phyloP scores from a whole-genome alignment of 1,140 invertebrate genomes.

The Helicoverpa armigera region DNA sequence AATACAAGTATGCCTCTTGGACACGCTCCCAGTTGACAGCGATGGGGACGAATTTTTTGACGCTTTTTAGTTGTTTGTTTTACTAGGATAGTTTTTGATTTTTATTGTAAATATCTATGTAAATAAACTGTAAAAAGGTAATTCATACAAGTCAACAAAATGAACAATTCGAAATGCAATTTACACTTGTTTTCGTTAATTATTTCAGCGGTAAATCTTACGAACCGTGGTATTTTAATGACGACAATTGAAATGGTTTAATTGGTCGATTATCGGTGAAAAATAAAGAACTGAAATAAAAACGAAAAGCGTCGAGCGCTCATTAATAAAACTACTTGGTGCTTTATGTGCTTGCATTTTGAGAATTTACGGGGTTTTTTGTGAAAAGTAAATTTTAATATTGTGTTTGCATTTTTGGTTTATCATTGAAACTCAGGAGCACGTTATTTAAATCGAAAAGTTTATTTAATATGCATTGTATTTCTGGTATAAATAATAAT shows the following conservation, averaged over 20 bases:
- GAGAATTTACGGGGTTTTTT: neutral
- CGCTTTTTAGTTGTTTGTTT: no score
- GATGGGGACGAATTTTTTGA: no score
- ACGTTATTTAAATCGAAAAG: no score
- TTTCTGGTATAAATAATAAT: no score
- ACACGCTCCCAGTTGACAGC: no score
- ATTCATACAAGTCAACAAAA: neutral
- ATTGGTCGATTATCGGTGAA: conserved; percentile 1
- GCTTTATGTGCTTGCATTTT: neutral
- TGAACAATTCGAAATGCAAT: neutral
- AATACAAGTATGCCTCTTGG: no score
- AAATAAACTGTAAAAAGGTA: no score
- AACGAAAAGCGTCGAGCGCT: neutral
- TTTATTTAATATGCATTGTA: no score
- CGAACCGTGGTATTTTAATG: conserved; percentile 26
- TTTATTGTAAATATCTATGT: no score
- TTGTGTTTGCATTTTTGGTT: neutral
- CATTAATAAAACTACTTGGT: conserved; percentile 8
- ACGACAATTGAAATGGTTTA: conserved; percentile 2
- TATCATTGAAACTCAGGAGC: no score
- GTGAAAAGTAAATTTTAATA: neutral
- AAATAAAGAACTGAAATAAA: conserved; percentile 3
- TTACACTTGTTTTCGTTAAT: neutral
- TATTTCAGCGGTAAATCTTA: neutral
- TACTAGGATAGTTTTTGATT: no score